A percentile compares a stretch with the other conserved stretches of the same genome.
These are phyloP conservation scores for Bufo gargarizans DNA, from an alignment of 2,113 vertebrate genomes.

Conservation along the genomic window DNA sequence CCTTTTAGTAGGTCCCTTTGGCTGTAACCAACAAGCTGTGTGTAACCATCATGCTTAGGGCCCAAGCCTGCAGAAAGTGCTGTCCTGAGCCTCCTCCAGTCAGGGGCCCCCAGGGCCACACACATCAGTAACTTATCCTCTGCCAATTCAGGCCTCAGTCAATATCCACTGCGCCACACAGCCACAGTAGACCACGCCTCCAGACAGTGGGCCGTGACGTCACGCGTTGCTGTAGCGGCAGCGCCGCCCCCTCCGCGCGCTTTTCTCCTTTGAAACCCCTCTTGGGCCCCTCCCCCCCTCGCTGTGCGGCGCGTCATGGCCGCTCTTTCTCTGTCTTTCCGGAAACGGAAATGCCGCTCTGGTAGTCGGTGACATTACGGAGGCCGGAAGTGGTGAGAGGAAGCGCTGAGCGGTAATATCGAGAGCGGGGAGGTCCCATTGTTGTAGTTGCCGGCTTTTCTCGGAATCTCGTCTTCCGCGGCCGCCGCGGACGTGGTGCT, in stretches of 20 bases:
- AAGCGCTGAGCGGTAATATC: slow-evolving; percentile 9
- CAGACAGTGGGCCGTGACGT: not conserved
- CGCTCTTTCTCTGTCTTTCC: not conserved
- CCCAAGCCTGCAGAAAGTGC: too few relatives aligned
- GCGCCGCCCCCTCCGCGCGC: not conserved
- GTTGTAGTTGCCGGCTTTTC: not conserved
- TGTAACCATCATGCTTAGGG: too few relatives aligned
- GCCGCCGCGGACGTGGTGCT: not conserved
- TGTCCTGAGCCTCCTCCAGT: too few relatives aligned
- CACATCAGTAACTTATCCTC: too few relatives aligned
- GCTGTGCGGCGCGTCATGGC: not conserved
- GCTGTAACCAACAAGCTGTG: too few relatives aligned
- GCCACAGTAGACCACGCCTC: not conserved
- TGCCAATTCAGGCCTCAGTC: too few relatives aligned
- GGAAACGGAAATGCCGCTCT: slow-evolving; percentile 6
- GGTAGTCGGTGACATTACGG: not conserved
- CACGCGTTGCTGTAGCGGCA: not conserved
- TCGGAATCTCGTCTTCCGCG: too few relatives aligned
- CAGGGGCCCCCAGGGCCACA: too few relatives aligned
- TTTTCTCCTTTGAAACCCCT: not conserved
- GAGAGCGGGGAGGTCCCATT: not conserved
- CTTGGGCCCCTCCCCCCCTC: not conserved
- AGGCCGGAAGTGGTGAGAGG: slow-evolving; percentile 29
- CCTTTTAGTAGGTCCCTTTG: too few relatives aligned
- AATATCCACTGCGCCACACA: too few relatives aligned